Percentiles rank a stretch among this genome's conserved stretches.
phyloP scores from a whole-genome alignment of 1,140 invertebrate species.

The Lineus longissimus region DNA sequence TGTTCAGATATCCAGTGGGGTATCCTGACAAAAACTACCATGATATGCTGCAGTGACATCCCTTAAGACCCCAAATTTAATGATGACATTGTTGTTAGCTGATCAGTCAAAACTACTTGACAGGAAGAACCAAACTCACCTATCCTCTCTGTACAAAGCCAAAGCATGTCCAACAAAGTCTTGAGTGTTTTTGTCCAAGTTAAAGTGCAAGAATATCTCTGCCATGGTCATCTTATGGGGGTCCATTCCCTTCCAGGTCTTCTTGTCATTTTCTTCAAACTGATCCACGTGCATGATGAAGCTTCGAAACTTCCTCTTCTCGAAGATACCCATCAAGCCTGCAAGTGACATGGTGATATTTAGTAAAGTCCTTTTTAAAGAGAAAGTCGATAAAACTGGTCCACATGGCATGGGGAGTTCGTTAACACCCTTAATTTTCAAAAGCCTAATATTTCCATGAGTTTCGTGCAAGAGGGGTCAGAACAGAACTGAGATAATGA shows the following conservation, averaged over 20 bases:
- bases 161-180: conserved; percentile 99
- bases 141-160: conserved; percentile 75
- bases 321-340: conserved; percentile 99
- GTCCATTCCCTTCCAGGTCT: conserved; percentile 93
- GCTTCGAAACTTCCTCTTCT: conserved; percentile 95
- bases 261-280: conserved; percentile 84
- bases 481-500: too few relatives aligned
- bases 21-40: too few relatives aligned
- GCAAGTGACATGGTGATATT: conserved; percentile 26
- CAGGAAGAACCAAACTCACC: conserved; percentile 50
- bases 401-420: too few relatives aligned
- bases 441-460: too few relatives aligned
- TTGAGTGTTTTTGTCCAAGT: conserved; percentile 92
- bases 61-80: too few relatives aligned
- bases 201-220: conserved; percentile 88
- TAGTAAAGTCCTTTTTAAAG: background rate
- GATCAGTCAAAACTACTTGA: too few relatives aligned
- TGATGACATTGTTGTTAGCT: too few relatives aligned
- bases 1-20: too few relatives aligned
- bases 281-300: conserved; percentile 95
- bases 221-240: conserved; percentile 70
- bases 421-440: too few relatives aligned
- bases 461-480: too few relatives aligned
- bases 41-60: too few relatives aligned
- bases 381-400: too few relatives aligned